Conservation (phyloP, 2,113 vertebrate species). For the Cheilinus undulatus region DNA sequence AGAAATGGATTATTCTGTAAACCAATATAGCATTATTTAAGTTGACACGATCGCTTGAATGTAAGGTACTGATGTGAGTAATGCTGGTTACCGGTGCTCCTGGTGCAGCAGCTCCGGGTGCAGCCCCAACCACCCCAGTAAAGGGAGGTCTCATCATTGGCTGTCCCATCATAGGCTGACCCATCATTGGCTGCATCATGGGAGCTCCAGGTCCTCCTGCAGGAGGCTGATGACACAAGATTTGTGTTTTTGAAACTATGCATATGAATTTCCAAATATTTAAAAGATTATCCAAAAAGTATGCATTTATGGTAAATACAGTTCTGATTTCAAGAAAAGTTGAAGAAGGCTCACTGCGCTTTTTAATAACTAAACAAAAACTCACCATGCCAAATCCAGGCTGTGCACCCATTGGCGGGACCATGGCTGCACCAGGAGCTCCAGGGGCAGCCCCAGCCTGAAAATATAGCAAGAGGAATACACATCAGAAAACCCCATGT, state of each 20-base stretch:
- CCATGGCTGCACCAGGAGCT: conserved; percentile 75
- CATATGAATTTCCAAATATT: neutral
- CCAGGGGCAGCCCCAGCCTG: conserved; percentile 60
- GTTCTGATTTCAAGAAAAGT: neutral
- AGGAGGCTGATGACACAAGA: conserved; percentile 82
- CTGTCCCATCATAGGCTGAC: conserved; percentile 88
- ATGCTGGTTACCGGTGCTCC: conserved; percentile 87
- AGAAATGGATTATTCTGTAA: neutral
- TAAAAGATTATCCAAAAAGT: neutral
- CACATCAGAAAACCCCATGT: neutral
- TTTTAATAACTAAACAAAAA: neutral
- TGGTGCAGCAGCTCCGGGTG: conserved; percentile 83
- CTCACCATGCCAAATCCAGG: conserved; percentile 94
- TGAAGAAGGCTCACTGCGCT: neutral
- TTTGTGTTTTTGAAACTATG: neutral
- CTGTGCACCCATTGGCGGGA: conserved; percentile 85
- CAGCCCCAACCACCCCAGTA: conserved; percentile 71
- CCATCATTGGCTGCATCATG: conserved; percentile 93
- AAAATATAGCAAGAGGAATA: neutral
- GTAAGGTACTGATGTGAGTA: too few relatives aligned
- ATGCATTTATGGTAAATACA: neutral
- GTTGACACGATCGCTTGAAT: neutral
- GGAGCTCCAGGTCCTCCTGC: conserved; percentile 88
- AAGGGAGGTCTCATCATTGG: conserved; percentile 96
- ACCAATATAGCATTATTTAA: neutral